These are phyloP conservation scores for Ochropacha duplaris DNA, from an alignment of 2,888 invertebrate genomes.

Conservation along the genomic window DNA sequence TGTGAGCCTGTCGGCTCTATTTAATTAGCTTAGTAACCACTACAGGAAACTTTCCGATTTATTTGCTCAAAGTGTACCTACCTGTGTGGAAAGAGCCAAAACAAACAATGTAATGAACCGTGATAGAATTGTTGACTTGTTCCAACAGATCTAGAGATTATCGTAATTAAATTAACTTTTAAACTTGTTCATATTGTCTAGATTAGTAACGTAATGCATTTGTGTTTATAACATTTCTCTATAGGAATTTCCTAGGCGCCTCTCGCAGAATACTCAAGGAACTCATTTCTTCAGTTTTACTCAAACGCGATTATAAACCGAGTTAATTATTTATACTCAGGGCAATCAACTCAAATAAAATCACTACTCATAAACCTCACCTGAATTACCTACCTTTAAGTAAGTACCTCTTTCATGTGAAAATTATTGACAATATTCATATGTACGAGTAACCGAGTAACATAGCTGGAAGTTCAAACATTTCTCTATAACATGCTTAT, in stretches of 20 bases:
- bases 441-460: no score
- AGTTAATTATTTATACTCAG: no score
- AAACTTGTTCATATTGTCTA: neutral
- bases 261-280: no score
- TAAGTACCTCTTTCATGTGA: no score
- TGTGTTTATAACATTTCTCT: no score
- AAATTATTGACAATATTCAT: neutral
- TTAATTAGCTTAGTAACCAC: conserved; percentile 6
- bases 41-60: neutral
- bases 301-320: no score
- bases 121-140: neutral
- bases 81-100: neutral
- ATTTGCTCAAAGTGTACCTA: neutral
- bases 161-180: neutral
- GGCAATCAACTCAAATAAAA: no score
- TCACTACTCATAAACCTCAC: no score
- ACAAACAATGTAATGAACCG: neutral
- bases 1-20: neutral
- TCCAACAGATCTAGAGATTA: neutral
- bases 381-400: no score
- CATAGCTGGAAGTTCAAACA: neutral
- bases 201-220: no score
- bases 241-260: no score
- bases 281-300: no score
- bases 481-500: neutral